Percentiles rank a stretch among this genome's conserved stretches.
phyloP scores from a whole-genome alignment of 1,140 invertebrate species.

The Drosophila kurseongensis region DNA sequence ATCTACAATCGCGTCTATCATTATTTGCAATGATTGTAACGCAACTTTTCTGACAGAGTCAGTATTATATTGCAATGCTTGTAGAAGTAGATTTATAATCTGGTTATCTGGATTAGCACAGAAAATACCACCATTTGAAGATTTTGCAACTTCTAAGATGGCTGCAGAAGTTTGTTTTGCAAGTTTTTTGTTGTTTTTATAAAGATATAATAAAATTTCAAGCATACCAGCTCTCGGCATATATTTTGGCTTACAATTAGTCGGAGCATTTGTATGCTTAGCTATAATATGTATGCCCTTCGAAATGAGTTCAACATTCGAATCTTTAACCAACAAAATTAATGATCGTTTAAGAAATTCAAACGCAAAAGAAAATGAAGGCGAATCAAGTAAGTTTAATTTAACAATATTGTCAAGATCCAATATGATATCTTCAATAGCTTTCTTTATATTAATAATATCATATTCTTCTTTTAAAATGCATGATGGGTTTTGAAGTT shows the following conservation, averaged over 20 bases:
- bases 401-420: conserved; percentile 40
- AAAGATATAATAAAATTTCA: conserved; percentile 91
- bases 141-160: conserved; percentile 90
- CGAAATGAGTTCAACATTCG: conserved; percentile 87
- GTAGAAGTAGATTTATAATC: conserved; percentile 92
- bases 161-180: conserved; percentile 91
- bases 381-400: conserved; percentile 67
- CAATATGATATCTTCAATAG: conserved; percentile 20
- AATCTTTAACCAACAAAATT: conserved; percentile 78
- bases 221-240: conserved; percentile 94
- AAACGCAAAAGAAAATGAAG: conserved; percentile 93
- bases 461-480: conserved; percentile 92
- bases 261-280: conserved; percentile 86
- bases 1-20: conserved; percentile 88
- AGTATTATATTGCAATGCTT: conserved; percentile 88
- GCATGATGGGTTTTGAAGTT: conserved; percentile 91
- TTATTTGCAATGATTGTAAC: conserved; percentile 89
- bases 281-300: conserved; percentile 88
- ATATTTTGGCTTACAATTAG: conserved; percentile 88
- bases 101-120: conserved; percentile 87
- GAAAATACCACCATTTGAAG: conserved; percentile 88
- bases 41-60: conserved; percentile 92
- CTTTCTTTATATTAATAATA: conserved; percentile 86
- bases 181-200: conserved; percentile 89
- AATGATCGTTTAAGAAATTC: conserved; percentile 91